A percentile compares a stretch with the other conserved stretches of the same genome.
These are phyloP conservation scores for Cryptoblepharus egeriae DNA, from an alignment of 2,797 vertebrate genomes.

Conservation along the genomic window DNA sequence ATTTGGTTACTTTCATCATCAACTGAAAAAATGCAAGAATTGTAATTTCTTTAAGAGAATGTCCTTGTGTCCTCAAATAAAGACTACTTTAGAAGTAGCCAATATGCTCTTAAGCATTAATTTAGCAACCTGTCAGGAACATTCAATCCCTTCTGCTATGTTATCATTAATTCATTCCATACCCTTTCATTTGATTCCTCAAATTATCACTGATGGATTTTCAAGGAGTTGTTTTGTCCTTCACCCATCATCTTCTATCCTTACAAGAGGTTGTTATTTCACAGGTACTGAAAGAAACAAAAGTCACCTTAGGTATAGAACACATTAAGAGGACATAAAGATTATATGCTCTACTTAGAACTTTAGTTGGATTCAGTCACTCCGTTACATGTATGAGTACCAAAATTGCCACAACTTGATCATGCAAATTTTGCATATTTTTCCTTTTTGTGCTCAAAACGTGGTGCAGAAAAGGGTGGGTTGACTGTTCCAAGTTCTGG, in stretches of 20 bases:
- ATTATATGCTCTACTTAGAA: not conserved
- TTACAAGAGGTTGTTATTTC: not conserved
- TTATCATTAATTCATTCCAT: slow-evolving; percentile 33
- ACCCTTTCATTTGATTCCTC: not conserved
- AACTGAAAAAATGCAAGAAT: slow-evolving; percentile 2
- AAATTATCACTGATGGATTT: not conserved
- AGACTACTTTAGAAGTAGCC: slow-evolving; percentile 1
- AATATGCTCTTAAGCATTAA: slow-evolving; percentile 25
- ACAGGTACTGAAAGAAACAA: not conserved
- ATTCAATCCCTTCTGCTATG: not conserved
- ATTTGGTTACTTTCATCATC: not conserved
- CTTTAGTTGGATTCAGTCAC: not conserved
- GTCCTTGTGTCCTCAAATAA: not conserved
- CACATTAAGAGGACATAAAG: not conserved
- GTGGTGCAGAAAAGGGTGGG: too few relatives aligned
- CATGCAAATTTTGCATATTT: too few relatives aligned
- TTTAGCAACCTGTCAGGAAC: slow-evolving; percentile 24
- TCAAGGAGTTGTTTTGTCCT: slow-evolving; percentile 8
- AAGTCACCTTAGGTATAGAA: not conserved
- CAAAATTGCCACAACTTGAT: too few relatives aligned
- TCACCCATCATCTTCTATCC: not conserved
- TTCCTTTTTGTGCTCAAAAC: too few relatives aligned
- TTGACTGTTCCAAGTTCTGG: too few relatives aligned
- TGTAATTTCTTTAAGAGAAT: not conserved
- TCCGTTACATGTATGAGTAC: not conserved